Base-by-base conservation (phyloP, 1,140 invertebrate genomes). In the Calosoma granatense region DNA sequence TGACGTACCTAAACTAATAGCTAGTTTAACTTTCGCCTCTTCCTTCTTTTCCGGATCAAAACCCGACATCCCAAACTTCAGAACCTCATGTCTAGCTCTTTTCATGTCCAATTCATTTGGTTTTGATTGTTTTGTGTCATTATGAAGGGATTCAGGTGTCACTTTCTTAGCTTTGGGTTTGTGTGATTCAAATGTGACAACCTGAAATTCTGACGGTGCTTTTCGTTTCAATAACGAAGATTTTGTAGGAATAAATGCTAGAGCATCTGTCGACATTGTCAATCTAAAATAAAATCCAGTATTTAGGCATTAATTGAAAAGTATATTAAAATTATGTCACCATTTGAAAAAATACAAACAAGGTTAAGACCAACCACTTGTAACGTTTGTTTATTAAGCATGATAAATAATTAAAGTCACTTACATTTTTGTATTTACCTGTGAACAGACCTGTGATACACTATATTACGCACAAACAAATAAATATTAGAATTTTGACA, bases 41-140 rank as follows among this genome's bases (percentile, higher is more conserved):
- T 73, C 69, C 59, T 81, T 79, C 56, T 78, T 76, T 30, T 69
- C 64, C n/a, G 74, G 70, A 15, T 77, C 69, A 12, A 83, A 76
- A 47, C 81, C 81, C 52, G 77, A 76, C 60, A 81, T 81, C 51
- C 78, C 82, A 65, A 85, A 83, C 59, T 81, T 83, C 26, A 84
- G 74, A 3, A 86, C 71, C 61, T 86, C 83, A 64, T 78, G 74
- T 54, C 78, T 74, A 0, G 75, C 70, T 55, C 67, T 75, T 51
- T 81, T 81, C 60, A 84, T 82, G 58, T 81, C 77, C 20, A 78
- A 63, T 62, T 79, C 76, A 56, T 70, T 70, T 55, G 67, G 64
- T 39, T 59, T 41, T 3, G 51, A n/a, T 14, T 56, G 11, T 17
- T 56, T 56, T 30, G 17, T 53, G 22, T 65, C 60, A 57, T 58